Conservation (phyloP, 2,113 vertebrate species). For the Aegotheles bennettii region DNA sequence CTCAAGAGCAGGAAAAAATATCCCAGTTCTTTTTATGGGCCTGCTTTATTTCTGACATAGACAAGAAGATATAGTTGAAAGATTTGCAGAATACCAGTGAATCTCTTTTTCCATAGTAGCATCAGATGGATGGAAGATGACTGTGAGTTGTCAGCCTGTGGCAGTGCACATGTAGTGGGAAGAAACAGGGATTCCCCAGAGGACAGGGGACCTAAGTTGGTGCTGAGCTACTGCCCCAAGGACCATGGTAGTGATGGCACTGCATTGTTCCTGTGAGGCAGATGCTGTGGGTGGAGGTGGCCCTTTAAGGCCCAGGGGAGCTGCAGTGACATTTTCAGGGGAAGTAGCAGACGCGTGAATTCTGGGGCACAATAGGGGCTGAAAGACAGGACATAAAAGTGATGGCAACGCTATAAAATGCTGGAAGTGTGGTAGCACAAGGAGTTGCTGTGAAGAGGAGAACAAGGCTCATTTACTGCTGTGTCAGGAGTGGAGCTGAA, state of each 20-base stretch:
- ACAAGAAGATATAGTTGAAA: background rate
- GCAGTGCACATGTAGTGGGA: background rate
- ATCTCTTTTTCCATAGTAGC: background rate
- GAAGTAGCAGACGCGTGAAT: background rate
- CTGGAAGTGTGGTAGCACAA: background rate
- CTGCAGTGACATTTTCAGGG: background rate
- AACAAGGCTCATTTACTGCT: background rate
- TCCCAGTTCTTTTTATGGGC: background rate
- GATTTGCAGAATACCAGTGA: background rate
- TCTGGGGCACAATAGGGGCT: background rate
- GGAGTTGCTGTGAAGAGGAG: background rate
- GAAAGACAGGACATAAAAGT: background rate
- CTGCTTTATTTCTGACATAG: background rate
- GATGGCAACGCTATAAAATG: background rate
- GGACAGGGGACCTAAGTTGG: rapidly evolving
- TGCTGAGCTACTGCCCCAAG: background rate
- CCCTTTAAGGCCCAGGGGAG: rapidly evolving
- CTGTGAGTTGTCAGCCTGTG: background rate
- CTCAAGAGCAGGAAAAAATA: background rate
- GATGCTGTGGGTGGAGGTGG: background rate
- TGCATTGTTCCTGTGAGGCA: background rate
- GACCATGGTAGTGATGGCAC: rapidly evolving
- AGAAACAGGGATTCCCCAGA: background rate
- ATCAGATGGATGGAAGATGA: background rate
- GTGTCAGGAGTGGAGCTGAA: background rate